phyloP scores from a whole-genome alignment of 2,888 invertebrate genomes.

The Auanema sp. region DNA sequence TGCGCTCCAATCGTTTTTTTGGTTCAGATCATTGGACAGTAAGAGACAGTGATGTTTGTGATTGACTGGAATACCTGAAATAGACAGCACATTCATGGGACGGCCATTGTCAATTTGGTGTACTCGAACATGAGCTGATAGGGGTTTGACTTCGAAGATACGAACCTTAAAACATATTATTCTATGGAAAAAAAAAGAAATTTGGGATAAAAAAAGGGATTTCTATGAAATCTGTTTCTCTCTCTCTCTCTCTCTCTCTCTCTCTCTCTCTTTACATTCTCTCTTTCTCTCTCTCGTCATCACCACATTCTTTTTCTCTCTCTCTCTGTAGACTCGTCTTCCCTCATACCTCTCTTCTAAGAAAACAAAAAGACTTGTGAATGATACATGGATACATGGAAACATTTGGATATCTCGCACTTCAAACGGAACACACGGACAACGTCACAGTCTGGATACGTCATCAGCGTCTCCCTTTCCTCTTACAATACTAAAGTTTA shows the following conservation, averaged over 20 bases:
- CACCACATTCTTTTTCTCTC: no score
- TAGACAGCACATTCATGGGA: slow-evolving; percentile 53
- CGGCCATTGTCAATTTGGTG: slow-evolving; percentile 68
- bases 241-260: slow-evolving; percentile 16
- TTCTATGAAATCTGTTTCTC: slow-evolving; percentile 3
- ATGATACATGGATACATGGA: no score
- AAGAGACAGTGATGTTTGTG: neutral
- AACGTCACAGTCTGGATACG: no score
- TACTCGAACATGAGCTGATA: slow-evolving; percentile 77
- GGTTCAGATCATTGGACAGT: neutral
- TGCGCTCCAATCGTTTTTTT: neutral
- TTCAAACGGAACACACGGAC: no score
- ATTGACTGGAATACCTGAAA: slow-evolving; percentile 41
- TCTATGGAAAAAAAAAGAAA: neutral
- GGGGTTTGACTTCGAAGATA: slow-evolving; percentile 75
- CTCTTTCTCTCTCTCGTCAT: no score
- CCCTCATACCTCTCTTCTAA: no score
- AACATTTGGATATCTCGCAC: no score
- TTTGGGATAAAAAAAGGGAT: neutral
- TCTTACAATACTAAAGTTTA: no score
- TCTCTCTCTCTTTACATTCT: neutral
- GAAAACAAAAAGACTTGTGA: no score
- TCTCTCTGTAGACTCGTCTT: no score
- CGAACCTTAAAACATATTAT: slow-evolving; percentile 66
- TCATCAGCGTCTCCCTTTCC: no score